A percentile compares a stretch with the other conserved stretches of the same genome.
These are phyloP conservation scores for Caenorhabditis sp. DNA, from an alignment of 2,888 invertebrate species.

Conservation along the genomic window DNA sequence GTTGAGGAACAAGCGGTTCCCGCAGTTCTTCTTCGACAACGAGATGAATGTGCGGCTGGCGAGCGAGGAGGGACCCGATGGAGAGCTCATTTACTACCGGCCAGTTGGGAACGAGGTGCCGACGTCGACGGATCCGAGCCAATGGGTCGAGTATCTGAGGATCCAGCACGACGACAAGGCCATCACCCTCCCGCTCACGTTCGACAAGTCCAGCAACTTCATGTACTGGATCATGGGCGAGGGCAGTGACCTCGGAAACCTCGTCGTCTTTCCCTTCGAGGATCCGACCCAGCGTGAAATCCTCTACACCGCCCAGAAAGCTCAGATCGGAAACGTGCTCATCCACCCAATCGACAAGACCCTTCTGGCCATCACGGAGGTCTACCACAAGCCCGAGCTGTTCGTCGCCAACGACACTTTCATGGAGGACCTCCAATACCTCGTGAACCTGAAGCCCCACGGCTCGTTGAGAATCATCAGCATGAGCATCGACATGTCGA, in stretches of 20 bases:
- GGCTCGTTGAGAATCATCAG: slow-evolving; percentile 67
- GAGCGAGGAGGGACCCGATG: slow-evolving; percentile 73
- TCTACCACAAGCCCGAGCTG: slow-evolving; percentile 78
- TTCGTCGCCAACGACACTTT: slow-evolving; percentile 77
- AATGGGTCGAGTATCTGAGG: slow-evolving; percentile 74
- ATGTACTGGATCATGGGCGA: slow-evolving; percentile 77
- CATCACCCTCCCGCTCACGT: slow-evolving; percentile 75
- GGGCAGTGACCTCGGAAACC: slow-evolving; percentile 74
- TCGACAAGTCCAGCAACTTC: slow-evolving; percentile 73
- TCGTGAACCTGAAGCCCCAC: slow-evolving; percentile 75
- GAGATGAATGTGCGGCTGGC: slow-evolving; percentile 73
- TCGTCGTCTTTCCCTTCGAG: slow-evolving; percentile 74
- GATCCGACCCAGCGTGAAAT: slow-evolving; percentile 71
- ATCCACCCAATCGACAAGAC: slow-evolving; percentile 76
- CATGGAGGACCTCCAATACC: slow-evolving; percentile 70
- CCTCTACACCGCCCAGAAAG: slow-evolving; percentile 74
- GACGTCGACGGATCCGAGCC: slow-evolving; percentile 66
- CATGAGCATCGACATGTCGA: slow-evolving; percentile 73
- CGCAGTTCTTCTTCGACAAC: slow-evolving; percentile 74
- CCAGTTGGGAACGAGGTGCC: slow-evolving; percentile 11
- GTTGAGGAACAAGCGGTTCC: slow-evolving; percentile 71
- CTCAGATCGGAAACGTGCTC: slow-evolving; percentile 76
- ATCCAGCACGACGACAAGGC: slow-evolving; percentile 75
- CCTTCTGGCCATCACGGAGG: slow-evolving; percentile 74
- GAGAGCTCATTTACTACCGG: slow-evolving; percentile 68